phyloP scores from a whole-genome alignment of 2,888 invertebrate genomes.

The Lottia scabra region DNA sequence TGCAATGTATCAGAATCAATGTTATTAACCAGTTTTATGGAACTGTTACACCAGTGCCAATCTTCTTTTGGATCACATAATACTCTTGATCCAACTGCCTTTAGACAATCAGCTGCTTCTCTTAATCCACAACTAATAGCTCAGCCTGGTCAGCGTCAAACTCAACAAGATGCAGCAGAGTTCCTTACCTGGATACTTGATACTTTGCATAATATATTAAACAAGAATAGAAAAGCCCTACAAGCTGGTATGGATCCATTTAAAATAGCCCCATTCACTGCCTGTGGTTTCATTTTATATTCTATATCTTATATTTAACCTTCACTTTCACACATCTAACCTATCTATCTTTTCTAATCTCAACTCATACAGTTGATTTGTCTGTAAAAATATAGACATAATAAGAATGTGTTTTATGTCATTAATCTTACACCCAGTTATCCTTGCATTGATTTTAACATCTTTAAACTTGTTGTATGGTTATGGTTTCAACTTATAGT shows the following conservation, averaged over 20 bases:
- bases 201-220: constrained; percentile 53
- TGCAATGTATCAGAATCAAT: constrained; percentile 50
- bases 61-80: constrained; percentile 26
- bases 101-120: constrained; percentile 49
- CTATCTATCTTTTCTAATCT: too few species aligned
- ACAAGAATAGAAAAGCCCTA: constrained; percentile 46
- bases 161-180: constrained; percentile 64
- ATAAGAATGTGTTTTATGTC: too few species aligned
- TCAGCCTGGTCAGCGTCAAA: constrained; percentile 42
- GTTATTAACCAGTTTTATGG: constrained; percentile 43
- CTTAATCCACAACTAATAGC: constrained; percentile 45
- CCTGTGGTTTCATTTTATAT: too few species aligned
- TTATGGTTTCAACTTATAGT: too few species aligned
- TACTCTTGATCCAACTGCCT: constrained; percentile 42
- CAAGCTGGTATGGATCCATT: constrained; percentile 29
- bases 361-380: too few species aligned
- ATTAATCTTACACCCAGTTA: too few species aligned
- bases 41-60: constrained; percentile 45
- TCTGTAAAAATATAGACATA: too few species aligned
- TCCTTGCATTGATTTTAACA: too few species aligned
- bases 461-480: too few species aligned
- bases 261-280: neutral
- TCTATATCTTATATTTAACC: too few species aligned
- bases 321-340: too few species aligned
- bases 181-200: constrained; percentile 65